Conservation (phyloP, 2,797 vertebrate species). For the Poeciliopsis infans region DNA sequence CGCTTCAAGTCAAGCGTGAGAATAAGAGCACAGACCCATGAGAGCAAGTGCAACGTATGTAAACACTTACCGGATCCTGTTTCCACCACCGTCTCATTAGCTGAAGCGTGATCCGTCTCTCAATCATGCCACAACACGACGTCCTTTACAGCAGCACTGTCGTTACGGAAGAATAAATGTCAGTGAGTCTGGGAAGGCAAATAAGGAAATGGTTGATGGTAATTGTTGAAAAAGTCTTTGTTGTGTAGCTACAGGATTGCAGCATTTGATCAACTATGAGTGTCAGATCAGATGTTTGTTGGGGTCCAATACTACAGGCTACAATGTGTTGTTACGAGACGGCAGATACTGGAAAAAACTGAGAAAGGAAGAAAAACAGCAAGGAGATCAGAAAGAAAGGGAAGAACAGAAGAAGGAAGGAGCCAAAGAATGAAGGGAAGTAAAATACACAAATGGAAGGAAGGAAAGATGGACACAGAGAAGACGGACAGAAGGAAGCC, state of each 20-base stretch:
- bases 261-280: background rate
- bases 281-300: background rate
- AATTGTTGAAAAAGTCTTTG: background rate
- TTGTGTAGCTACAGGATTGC: background rate
- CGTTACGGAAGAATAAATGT: constrained; percentile 6
- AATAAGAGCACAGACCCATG: constrained; percentile 16
- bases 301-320: background rate
- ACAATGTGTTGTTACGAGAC: background rate
- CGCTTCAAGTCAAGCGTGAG: constrained; percentile 19
- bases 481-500: background rate
- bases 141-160: constrained; percentile 31
- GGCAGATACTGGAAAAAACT: background rate
- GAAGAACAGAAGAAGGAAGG: background rate
- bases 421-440: background rate
- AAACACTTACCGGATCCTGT: constrained; percentile 52
- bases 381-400: background rate
- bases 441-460: background rate
- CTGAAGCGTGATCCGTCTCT: constrained; percentile 27
- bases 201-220: background rate
- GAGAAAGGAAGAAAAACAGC: background rate
- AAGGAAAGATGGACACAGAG: background rate
- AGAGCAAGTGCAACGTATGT: constrained; percentile 32
- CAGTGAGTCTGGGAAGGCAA: background rate
- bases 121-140: constrained; percentile 29
- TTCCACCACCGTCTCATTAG: constrained; percentile 56